phyloP scores from a whole-genome alignment of 2,888 invertebrate species.

The Spodoptera exigua region DNA sequence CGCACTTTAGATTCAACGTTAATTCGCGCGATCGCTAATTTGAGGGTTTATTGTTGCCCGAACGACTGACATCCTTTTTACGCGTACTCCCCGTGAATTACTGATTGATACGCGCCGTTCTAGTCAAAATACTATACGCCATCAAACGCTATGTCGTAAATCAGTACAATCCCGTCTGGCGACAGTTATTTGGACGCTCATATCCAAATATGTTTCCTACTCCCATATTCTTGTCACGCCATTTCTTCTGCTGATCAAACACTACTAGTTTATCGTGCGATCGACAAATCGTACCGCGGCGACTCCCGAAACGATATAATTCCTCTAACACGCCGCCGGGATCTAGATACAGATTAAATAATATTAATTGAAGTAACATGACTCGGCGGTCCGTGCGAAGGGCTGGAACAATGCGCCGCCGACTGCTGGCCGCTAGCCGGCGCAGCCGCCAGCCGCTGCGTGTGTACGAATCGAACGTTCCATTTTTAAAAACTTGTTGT shows the following conservation, averaged over 20 bases:
- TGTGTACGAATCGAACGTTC: slow-evolving; percentile 59
- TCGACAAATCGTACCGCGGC: slow-evolving; percentile 74
- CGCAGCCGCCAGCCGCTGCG: slow-evolving; percentile 49
- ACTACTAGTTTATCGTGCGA: slow-evolving; percentile 73
- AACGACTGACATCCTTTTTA: slow-evolving; percentile 81
- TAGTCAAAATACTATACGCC: slow-evolving; percentile 64
- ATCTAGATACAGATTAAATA: slow-evolving; percentile 83
- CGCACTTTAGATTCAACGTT: slow-evolving; percentile 87
- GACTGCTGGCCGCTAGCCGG: slow-evolving; percentile 46
- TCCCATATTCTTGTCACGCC: slow-evolving; percentile 72
- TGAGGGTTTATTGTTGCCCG: slow-evolving; percentile 83
- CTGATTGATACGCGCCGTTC: slow-evolving; percentile 69
- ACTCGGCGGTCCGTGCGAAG: slow-evolving; percentile 78
- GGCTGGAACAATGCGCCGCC: slow-evolving; percentile 76
- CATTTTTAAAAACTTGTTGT: slow-evolving; percentile 70
- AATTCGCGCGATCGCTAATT: slow-evolving; percentile 86
- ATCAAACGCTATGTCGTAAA: slow-evolving; percentile 65
- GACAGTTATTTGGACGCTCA: slow-evolving; percentile 72
- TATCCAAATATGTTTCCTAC: slow-evolving; percentile 71
- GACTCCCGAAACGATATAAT: slow-evolving; percentile 78
- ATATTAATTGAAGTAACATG: slow-evolving; percentile 85
- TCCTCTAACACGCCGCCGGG: slow-evolving; percentile 80
- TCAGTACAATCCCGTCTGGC: slow-evolving; percentile 68
- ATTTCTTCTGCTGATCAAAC: slow-evolving; percentile 71
- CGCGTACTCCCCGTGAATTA: slow-evolving; percentile 75